phyloP scores from a whole-genome alignment of 2,888 invertebrate genomes.

The Mimachlamys varia region DNA sequence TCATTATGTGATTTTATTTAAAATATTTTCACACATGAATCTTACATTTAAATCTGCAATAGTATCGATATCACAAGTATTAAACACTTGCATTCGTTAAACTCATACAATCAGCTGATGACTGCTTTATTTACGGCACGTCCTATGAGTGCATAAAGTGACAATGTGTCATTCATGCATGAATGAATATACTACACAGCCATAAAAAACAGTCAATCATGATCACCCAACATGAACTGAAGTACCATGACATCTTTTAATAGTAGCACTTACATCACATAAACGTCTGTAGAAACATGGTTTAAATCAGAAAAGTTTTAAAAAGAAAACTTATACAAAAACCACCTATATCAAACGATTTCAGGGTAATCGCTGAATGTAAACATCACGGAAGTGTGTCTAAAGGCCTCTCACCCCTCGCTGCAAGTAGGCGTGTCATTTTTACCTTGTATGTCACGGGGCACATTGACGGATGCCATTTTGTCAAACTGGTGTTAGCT shows the following conservation, averaged over 20 bases:
- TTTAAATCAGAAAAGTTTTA: too few relatives aligned
- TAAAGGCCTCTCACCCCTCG: neutral
- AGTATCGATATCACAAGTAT: too few relatives aligned
- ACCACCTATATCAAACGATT: neutral
- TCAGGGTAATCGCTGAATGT: neutral
- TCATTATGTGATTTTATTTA: too few relatives aligned
- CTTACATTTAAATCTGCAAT: too few relatives aligned
- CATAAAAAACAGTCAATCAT: too few relatives aligned
- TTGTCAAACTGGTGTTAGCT: neutral
- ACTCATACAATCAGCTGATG: too few relatives aligned
- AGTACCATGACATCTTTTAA: neutral
- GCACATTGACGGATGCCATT: constrained; percentile 71
- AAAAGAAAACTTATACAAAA: too few relatives aligned
- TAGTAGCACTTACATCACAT: neutral
- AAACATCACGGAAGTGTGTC: constrained; percentile 39
- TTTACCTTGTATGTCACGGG: constrained; percentile 72
- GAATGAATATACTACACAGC: neutral
- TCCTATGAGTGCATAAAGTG: neutral
- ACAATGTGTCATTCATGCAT: constrained; percentile 14
- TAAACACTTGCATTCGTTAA: too few relatives aligned
- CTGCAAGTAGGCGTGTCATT: neutral
- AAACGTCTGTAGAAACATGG: neutral
- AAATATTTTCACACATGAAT: too few relatives aligned
- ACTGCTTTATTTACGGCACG: too few relatives aligned
- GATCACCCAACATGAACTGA: constrained; percentile 14